A percentile compares a stretch with the other conserved stretches of the same genome.
Conservation (phyloP, 64 coral and sea anemone species). For the Stylophora pistillata region DNA sequence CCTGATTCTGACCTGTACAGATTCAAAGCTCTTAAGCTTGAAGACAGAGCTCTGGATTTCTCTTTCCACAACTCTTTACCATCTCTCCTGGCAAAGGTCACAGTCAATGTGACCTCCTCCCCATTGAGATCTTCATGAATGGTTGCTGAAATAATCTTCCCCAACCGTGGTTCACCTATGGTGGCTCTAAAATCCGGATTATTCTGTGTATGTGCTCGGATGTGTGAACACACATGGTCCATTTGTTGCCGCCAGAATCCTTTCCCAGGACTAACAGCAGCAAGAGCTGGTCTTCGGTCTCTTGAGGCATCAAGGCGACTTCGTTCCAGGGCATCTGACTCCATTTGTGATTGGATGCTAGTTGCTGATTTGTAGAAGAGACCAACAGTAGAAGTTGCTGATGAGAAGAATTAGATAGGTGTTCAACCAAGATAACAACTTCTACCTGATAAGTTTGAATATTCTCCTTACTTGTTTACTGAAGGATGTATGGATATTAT, state of each 20-base stretch:
- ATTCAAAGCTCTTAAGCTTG: slow-evolving; percentile 75
- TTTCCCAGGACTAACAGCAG: slow-evolving; percentile 90
- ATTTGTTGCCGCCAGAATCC: slow-evolving; percentile 98
- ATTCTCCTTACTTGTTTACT: too few species aligned
- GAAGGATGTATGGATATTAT: too few species aligned
- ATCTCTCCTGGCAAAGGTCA: slow-evolving; percentile 83
- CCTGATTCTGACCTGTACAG: slow-evolving; percentile 17
- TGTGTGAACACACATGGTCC: slow-evolving; percentile 96
- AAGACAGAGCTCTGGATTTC: slow-evolving; percentile 71
- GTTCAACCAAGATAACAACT: too few species aligned
- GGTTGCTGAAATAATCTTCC: slow-evolving; percentile 80
- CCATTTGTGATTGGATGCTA: slow-evolving; percentile 72
- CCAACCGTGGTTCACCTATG: slow-evolving; percentile 90
- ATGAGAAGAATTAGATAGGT: neutral
- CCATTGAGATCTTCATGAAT: slow-evolving; percentile 92
- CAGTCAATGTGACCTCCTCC: slow-evolving; percentile 86
- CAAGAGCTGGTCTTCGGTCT: slow-evolving; percentile 77
- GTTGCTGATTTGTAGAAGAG: slow-evolving; percentile 92
- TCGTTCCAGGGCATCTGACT: slow-evolving; percentile 72
- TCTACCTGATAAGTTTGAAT: too few species aligned
- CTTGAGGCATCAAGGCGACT: slow-evolving; percentile 77
- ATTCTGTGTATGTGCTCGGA: slow-evolving; percentile 90
- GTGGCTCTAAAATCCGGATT: slow-evolving; percentile 91
- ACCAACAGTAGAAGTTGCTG: slow-evolving; percentile 93
- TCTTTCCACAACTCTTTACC: slow-evolving; percentile 80